Percentiles rank a stretch among this genome's conserved stretches.
Evolutionary conservation across 2,797 vertebrate species (phyloP).

Genomic region (Catostomus latipinnis): DNA sequence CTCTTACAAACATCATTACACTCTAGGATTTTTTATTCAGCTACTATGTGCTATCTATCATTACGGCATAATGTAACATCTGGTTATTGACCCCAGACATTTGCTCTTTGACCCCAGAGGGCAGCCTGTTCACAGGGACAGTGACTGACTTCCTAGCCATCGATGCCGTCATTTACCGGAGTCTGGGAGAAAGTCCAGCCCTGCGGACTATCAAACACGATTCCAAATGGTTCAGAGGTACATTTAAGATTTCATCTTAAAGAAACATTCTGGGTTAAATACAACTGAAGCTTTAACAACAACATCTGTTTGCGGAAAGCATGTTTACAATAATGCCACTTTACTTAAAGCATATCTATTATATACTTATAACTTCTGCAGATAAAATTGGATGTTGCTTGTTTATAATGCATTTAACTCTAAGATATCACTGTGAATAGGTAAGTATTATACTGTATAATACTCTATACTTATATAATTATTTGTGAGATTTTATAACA

Average conservation of each 20-base stretch:
- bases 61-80: conserved; percentile 14
- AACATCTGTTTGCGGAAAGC: too few species aligned
- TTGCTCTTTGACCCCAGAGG: conserved; percentile 76
- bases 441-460: too few species aligned
- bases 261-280: too few species aligned
- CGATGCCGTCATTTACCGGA: conserved; percentile 96
- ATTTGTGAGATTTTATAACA: too few species aligned
- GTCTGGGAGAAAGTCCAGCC: conserved; percentile 89
- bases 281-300: not conserved
- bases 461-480: too few species aligned
- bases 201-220: conserved; percentile 96
- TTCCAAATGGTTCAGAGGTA: conserved; percentile 99
- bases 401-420: too few species aligned
- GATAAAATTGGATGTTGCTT: too few species aligned
- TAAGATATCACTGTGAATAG: too few species aligned
- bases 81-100: conserved; percentile 14
- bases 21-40: not conserved
- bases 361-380: too few species aligned
- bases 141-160: conserved; percentile 98
- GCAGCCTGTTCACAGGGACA: conserved; percentile 94
- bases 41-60: not conserved
- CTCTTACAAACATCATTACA: conserved; percentile 2
- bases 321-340: too few species aligned
- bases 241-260: not conserved
- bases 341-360: too few species aligned